Evolutionary conservation across 2,113 vertebrate species (phyloP), one percentile per base, ranked within the genome.

Genomic region (Sinocyclocheilus rhinocerous): DNA sequence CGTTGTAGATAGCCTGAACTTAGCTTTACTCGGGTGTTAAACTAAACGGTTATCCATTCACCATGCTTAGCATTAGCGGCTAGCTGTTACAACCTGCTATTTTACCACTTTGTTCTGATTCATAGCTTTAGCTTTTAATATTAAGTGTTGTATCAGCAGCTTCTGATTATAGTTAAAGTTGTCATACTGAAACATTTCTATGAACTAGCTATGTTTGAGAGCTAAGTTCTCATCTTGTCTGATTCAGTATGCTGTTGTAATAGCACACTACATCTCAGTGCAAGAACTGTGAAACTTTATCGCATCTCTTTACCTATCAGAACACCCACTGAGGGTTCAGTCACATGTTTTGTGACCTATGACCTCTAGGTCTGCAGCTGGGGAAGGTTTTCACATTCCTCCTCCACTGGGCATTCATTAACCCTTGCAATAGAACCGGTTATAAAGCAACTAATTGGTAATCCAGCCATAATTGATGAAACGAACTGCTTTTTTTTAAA

Each of bases 301-400:
- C 29, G 0, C 33, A 39, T 69, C 50, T n/a, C 72, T 85, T 45
- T 67, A 77, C 79, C 52, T 75, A 65, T 85, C 83, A 79, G 77
- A 93, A 90, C 91, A 93, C 93, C 91, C 91, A 90, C 90, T 45
- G 85, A 87, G 91, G 92, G 92, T 92, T 93, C 88, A 93, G 92
- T 93, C 92, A 92, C 92, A 91, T 94, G 92, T 88, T 90, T 84
- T 83, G 50, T 89, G 91, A 93, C 91, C 94, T 94, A 85, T 94
- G 92, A 93, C 63, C 92, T 88, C 76, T 70, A 61, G 87, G 91
- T 86, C 81, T 92, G 91, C 93, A 94, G 93, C 93, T 93, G 94
- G 87, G 92, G 90, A 84, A 85, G 90, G 91, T 89, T 90, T 91
- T 92, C 86, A 90, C 92, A 93, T 94, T 93, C 92, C 92, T 92